Conservation (phyloP, 2,797 vertebrate genomes). For the Microctenopoma stevenorrisi region DNA sequence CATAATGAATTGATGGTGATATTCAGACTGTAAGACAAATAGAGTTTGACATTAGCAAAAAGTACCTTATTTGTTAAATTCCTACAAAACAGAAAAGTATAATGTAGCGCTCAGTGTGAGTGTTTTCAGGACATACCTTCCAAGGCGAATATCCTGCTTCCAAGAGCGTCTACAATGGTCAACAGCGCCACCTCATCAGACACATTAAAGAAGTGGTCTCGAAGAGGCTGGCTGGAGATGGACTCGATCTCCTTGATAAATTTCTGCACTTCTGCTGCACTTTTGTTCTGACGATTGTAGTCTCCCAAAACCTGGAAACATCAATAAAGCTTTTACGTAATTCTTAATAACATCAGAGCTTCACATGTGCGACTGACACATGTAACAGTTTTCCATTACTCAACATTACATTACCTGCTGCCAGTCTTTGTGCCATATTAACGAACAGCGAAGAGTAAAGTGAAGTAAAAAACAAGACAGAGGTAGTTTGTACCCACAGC, state of each 20-base stretch:
- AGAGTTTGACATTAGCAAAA: too few relatives aligned
- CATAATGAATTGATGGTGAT: neutral
- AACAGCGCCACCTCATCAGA: constrained; percentile 92
- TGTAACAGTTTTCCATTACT: neutral
- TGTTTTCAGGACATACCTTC: constrained; percentile 84
- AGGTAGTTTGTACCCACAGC: constrained; percentile 87
- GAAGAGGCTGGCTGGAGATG: constrained; percentile 90
- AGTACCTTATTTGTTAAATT: too few relatives aligned
- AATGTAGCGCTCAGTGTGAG: too few relatives aligned
- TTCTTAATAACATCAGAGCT: neutral
- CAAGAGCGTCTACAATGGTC: constrained; percentile 92
- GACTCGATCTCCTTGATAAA: constrained; percentile 93
- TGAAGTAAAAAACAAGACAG: neutral
- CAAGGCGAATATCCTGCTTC: constrained; percentile 95
- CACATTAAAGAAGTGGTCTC: constrained; percentile 97
- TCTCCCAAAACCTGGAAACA: constrained; percentile 91
- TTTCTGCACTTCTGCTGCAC: constrained; percentile 80
- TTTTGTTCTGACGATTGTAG: constrained; percentile 94
- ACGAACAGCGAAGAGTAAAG: too few relatives aligned
- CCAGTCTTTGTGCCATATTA: too few relatives aligned
- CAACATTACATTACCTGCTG: neutral
- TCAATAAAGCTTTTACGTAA: neutral
- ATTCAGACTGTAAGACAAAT: neutral
- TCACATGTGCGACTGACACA: neutral
- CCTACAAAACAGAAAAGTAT: too few relatives aligned